A percentile compares a stretch with the other conserved stretches of the same genome.
Conservation (phyloP, 2,797 vertebrate species). For the Xenops minutus region DNA sequence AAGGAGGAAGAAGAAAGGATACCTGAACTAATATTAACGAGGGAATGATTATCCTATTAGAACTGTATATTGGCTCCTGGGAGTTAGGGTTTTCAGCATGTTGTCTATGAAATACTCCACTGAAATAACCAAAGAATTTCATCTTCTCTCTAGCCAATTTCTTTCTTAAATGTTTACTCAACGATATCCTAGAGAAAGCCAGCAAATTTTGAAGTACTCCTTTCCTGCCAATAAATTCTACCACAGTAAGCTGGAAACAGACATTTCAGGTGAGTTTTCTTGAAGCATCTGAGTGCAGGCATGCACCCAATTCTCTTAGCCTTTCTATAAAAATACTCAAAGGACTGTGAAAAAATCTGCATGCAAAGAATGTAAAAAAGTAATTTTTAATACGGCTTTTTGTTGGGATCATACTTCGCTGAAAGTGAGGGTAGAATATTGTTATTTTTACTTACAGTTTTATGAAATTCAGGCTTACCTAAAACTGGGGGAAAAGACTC, state of each 20-base stretch:
- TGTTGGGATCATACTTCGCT: not conserved
- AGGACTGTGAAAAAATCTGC: not conserved
- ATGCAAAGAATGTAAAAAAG: not conserved
- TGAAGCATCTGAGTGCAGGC: not conserved
- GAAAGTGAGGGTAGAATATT: not conserved
- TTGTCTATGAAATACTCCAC: not conserved
- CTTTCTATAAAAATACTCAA: not conserved
- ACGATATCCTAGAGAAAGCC: not conserved
- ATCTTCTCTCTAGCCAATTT: not conserved
- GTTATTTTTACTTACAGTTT: not conserved
- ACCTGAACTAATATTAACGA: not conserved
- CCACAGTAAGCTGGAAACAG: not conserved
- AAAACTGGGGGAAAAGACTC: not conserved
- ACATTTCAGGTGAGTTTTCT: not conserved
- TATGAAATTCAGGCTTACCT: not conserved
- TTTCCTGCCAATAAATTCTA: not conserved
- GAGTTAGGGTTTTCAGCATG: not conserved
- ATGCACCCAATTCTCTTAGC: not conserved
- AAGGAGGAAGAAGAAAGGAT: not conserved
- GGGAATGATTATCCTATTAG: not conserved
- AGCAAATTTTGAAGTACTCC: not conserved
- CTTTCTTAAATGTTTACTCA: not conserved
- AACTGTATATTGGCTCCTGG: not conserved
- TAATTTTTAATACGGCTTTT: not conserved
- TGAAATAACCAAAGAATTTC: not conserved